Evolutionary conservation across 2,888 invertebrate genomes (phyloP), one percentile per base, ranked within the genome.

Genomic region (Drosophila diplacantha): DNA sequence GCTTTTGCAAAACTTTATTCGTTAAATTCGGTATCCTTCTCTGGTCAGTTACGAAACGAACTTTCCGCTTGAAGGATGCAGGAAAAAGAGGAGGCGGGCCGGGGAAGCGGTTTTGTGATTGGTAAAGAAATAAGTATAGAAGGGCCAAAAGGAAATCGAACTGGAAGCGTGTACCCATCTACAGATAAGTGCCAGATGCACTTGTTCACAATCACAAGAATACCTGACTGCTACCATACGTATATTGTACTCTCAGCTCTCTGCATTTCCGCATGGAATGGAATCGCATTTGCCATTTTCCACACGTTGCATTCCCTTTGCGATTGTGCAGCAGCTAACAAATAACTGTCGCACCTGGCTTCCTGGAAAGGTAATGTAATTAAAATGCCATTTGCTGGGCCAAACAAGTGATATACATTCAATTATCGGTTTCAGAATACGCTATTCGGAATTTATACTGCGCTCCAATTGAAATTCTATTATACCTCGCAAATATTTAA

Each of bases 331-430:
- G 5, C 18, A 24, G 43, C 57, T 60, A 50, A 18, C 66, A 34
- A 50, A 58, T 44, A 51, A 38, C 22, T 63, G 64, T 52, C 64
- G 64, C 53, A 51, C 39, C 41, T 51, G 60, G 52, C 9, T 39
- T 24, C 53, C 22, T 18, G n/a, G 29, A 14, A 20, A 29, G 34
- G 55, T 68, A 79, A 78, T 71, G 46, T 61, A 72, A 82, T 82
- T 82, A 67, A 72, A 78, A 71, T 73, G 46, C 47, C 66, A 70
- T 70, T 68, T 69, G 39, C 56, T 59, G 57, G 44, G 32, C 61
- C 69, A 56, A 69, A 70, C 58, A 64, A 62, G 39, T 58, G 57
- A 51, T 70, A 66, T 57, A 58, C 55, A 68, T 71, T 65, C 65
- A 58, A 74, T 71, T 72, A 63, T 65, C 60, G 51, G 38, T 39